Evolutionary conservation across 2,113 vertebrate species (phyloP).

Genomic region (Pseudopodoces humilis): DNA sequence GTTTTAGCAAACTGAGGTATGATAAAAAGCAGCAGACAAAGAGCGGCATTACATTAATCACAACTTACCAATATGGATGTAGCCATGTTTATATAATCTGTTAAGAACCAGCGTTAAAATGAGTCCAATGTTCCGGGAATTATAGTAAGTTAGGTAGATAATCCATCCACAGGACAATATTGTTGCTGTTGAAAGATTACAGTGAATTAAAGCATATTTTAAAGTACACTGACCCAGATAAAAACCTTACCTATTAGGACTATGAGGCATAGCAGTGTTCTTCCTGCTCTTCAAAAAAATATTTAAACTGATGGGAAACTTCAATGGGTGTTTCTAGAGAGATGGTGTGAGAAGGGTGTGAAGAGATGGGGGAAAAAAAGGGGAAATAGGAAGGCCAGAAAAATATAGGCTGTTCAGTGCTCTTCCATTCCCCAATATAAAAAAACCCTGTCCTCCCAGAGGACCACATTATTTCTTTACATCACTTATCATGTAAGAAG

Average conservation of each 20-base stretch:
- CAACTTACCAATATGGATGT: constrained; percentile 95
- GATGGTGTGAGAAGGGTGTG: not conserved
- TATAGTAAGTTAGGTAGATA: constrained; percentile 98
- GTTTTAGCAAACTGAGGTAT: not conserved
- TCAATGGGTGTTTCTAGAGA: not conserved
- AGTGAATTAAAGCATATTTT: constrained; percentile 13
- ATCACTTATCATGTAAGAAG: not conserved
- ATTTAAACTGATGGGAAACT: not conserved
- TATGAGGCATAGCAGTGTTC: not conserved
- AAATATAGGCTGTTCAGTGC: not conserved
- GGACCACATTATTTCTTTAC: not conserved
- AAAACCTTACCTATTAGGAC: not conserved
- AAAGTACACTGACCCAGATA: not conserved
- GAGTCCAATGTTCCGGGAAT: constrained; percentile 97
- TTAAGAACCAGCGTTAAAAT: constrained; percentile 96
- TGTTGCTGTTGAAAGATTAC: constrained; percentile 84
- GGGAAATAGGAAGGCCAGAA: not conserved
- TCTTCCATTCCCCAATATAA: not conserved
- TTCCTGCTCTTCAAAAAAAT: not conserved
- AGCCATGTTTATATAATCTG: constrained; percentile 95
- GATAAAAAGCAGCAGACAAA: not conserved
- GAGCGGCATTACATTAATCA: not conserved
- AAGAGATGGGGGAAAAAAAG: not conserved
- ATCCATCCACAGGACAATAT: constrained; percentile 99
- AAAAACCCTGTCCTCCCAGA: not conserved